Base-by-base conservation (phyloP, 1,140 invertebrate species). In the Octopus sinensis region DNA sequence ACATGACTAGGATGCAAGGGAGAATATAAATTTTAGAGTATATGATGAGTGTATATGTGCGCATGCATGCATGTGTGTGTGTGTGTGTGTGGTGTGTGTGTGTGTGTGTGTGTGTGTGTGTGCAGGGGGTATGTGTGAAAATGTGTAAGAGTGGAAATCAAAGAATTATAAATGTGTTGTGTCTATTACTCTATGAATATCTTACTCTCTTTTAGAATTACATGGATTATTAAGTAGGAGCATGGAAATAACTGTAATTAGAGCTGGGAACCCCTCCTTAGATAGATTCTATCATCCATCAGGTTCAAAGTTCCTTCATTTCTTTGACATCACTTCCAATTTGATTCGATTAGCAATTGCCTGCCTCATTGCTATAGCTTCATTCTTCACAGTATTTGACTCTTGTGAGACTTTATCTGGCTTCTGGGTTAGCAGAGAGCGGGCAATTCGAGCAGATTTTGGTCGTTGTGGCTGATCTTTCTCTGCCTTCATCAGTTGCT, bases 271-370 rank as follows among this genome's bases (percentile, higher is more conserved):
- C 30, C 30, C 3, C 30, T 43, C 30, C 30, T 43, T 43, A 43
- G 30, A 43, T 43, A 43, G 30, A 43, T 43, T 43, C 30, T 43
- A 43, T 43, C 30, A 43, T 43, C 30, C 30, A 43, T 43, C 30
- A 43, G 30, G 30, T 43, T 43, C 30, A 43, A 43, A 43, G 30
- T 43, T 43, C 30, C 30, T 23, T 85, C 78, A 87, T 80, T 87
- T 86, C 76, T 88, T 87, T 71, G 84, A 88, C 75, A 93, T 89
- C 7, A 97, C 95, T 92, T 97, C 96, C 76, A 93, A 92, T 89
- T 95, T 95, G 13, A 97, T 91, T 85, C 95, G 93, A 78, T 95
- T 94, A 7, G 96, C 96, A 53, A 97, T 92, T 0, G 95, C 95
- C 86, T 94, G 93, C 71, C 96, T 92, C 79, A 96, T 92, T 85